Evolutionary conservation across 2,113 vertebrate species (phyloP).

Genomic region (Periophthalmus modestus): DNA sequence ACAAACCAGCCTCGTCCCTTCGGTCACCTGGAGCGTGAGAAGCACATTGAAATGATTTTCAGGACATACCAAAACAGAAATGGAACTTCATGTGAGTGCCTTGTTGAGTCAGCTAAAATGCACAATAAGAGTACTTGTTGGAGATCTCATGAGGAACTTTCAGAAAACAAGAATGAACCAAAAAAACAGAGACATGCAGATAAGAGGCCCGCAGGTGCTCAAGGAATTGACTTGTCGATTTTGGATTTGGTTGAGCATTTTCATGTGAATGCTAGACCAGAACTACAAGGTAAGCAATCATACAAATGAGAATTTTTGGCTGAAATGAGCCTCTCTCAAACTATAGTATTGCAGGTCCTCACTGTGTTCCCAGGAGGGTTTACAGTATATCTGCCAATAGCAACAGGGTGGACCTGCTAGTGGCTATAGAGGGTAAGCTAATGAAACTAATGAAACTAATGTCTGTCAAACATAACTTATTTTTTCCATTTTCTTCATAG

Average conservation of each 20-base stretch:
- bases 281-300: slow-evolving; percentile 68
- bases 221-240: slow-evolving; percentile 41
- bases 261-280: slow-evolving; percentile 72
- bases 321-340: not conserved
- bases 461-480: not conserved
- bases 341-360: slow-evolving; percentile 62
- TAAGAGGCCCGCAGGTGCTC: slow-evolving; percentile 10
- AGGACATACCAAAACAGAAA: slow-evolving; percentile 54
- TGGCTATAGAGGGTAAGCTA: slow-evolving; percentile 81
- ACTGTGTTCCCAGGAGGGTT: slow-evolving; percentile 74
- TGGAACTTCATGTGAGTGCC: slow-evolving; percentile 34
- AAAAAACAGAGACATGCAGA: not conserved
- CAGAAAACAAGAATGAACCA: slow-evolving; percentile 1
- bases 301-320: no score
- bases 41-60: slow-evolving; percentile 75
- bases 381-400: slow-evolving; percentile 72
- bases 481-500: slow-evolving; percentile 46
- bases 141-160: slow-evolving; percentile 14
- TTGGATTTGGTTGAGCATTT: slow-evolving; percentile 71
- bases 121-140: slow-evolving; percentile 1
- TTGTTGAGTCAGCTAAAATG: slow-evolving; percentile 26
- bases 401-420: slow-evolving; percentile 66
- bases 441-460: no score
- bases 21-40: slow-evolving; percentile 75
- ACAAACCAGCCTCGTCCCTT: slow-evolving; percentile 76